Conservation (phyloP, 1,140 invertebrate species). For the Andricus grossulariae region DNA sequence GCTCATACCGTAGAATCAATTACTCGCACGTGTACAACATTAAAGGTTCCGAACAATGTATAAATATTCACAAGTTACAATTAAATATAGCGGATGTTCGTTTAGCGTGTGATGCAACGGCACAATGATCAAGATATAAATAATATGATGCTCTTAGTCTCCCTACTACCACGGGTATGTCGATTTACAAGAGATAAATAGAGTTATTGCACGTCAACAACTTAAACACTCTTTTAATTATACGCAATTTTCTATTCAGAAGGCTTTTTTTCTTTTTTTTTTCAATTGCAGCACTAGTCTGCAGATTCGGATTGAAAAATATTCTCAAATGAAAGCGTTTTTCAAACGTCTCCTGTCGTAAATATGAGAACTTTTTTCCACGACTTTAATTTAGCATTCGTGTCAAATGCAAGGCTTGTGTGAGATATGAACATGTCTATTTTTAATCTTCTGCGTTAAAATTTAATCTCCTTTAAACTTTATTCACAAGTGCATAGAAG, state of each 20-base stretch:
- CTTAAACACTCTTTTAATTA: constrained; percentile 12
- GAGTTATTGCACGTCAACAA: constrained; percentile 21
- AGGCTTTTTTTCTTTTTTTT: not conserved
- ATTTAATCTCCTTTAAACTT: too few relatives aligned
- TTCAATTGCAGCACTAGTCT: not conserved
- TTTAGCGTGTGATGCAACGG: constrained; percentile 22
- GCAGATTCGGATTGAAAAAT: too few relatives aligned
- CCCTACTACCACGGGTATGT: constrained; percentile 8
- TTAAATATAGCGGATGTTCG: constrained; percentile 26
- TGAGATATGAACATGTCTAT: not conserved
- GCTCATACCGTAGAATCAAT: not conserved
- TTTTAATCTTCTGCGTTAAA: not conserved
- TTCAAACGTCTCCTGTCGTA: too few relatives aligned
- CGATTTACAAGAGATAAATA: constrained; percentile 20
- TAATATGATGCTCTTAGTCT: constrained; percentile 14
- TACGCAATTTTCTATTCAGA: not conserved
- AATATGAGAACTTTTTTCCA: too few relatives aligned
- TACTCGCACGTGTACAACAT: constrained; percentile 23
- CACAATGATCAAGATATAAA: constrained; percentile 25
- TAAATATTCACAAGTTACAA: constrained; percentile 27
- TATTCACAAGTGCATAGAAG: not conserved
- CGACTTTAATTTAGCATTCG: not conserved
- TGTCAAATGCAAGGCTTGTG: too few relatives aligned
- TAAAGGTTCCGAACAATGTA: constrained; percentile 23
- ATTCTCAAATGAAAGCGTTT: too few relatives aligned